A percentile compares a stretch with the other conserved stretches of the same genome.
Evolutionary conservation across 2,888 invertebrate species (phyloP).

Genomic region (Scaptomyza tumidula): DNA sequence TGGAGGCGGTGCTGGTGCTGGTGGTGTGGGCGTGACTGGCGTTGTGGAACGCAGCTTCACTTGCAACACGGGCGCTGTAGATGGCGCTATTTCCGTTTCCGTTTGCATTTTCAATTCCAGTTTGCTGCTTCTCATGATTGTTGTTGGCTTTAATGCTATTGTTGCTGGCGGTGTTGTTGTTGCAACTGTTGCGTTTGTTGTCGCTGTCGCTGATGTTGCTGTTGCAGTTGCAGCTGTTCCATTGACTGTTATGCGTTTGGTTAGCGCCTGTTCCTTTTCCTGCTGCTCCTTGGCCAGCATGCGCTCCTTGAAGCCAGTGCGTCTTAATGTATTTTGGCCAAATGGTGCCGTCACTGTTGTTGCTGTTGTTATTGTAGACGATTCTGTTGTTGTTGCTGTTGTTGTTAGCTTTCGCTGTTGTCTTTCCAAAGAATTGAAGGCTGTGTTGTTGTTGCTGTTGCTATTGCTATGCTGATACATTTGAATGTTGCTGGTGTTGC

Average conservation of each 20-base stretch:
- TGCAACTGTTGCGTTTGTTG: slow-evolving; percentile 40
- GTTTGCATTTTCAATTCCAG: slow-evolving; percentile 29
- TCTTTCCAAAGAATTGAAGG: not conserved
- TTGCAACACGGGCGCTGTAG: slow-evolving; percentile 41
- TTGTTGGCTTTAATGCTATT: not conserved
- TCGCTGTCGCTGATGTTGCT: not conserved
- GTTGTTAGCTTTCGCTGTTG: not conserved
- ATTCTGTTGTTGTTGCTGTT: not conserved
- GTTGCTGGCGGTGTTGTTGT: slow-evolving; percentile 1
- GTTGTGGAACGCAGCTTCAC: slow-evolving; percentile 58
- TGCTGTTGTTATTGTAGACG: not conserved
- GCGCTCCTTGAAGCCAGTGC: slow-evolving; percentile 85
- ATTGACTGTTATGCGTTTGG: slow-evolving; percentile 55
- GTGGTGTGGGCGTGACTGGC: slow-evolving; percentile 12
- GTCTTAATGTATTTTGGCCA: slow-evolving; percentile 85
- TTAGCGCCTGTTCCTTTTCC: slow-evolving; percentile 61
- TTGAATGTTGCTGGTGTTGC: not conserved
- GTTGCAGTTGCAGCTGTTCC: slow-evolving; percentile 14
- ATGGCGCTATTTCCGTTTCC: slow-evolving; percentile 22
- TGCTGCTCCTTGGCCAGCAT: slow-evolving; percentile 79
- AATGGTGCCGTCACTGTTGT: slow-evolving; percentile 76
- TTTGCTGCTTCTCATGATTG: slow-evolving; percentile 38
- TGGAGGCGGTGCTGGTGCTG: slow-evolving; percentile 53
- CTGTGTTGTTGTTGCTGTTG: slow-evolving; percentile 4
- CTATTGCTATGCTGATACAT: too few species aligned